Evolutionary conservation across 1,140 invertebrate genomes (phyloP).

Genomic region (Drosophila albomicans): DNA sequence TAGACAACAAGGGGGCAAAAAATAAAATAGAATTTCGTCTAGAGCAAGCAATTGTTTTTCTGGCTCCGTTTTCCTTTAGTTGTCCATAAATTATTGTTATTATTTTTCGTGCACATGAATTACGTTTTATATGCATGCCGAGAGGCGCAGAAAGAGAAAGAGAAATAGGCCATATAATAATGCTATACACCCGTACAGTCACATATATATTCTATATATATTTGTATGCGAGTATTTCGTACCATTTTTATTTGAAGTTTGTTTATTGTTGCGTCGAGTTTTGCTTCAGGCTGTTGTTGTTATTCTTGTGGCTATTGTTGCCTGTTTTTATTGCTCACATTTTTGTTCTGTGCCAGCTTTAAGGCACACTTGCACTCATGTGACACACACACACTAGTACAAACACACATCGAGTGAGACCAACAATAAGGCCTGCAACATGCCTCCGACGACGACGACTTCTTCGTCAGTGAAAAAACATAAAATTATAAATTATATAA

Average conservation of each 20-base stretch:
- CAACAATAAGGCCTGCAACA: conserved; percentile 20
- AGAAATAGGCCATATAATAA: conserved; percentile 21
- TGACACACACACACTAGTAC: conserved; percentile 25
- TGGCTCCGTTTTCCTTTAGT: conserved; percentile 39
- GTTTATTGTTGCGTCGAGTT: conserved; percentile 46
- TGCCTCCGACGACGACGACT: conserved; percentile 3
- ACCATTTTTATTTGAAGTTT: conserved; percentile 47
- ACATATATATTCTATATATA: background rate
- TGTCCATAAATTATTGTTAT: conserved; percentile 48
- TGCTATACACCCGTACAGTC: conserved; percentile 21
- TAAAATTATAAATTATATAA: conserved; percentile 79
- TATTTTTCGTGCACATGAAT: conserved; percentile 57
- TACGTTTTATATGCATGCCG: conserved; percentile 54
- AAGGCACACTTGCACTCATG: conserved; percentile 62
- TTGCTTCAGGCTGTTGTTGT: conserved; percentile 44
- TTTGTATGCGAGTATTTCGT: conserved; percentile 23
- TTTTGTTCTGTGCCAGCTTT: conserved; percentile 46
- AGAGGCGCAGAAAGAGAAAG: conserved; percentile 8
- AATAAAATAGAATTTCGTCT: conserved; percentile 29
- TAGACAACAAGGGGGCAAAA: background rate
- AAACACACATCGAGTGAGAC: background rate
- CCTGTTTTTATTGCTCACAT: conserved; percentile 64
- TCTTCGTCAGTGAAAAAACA: conserved; percentile 50
- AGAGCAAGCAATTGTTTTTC: conserved; percentile 48
- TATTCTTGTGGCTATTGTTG: conserved; percentile 45